Base-by-base conservation (phyloP, 2,113 vertebrate genomes). In the Heterocephalus glaber region DNA sequence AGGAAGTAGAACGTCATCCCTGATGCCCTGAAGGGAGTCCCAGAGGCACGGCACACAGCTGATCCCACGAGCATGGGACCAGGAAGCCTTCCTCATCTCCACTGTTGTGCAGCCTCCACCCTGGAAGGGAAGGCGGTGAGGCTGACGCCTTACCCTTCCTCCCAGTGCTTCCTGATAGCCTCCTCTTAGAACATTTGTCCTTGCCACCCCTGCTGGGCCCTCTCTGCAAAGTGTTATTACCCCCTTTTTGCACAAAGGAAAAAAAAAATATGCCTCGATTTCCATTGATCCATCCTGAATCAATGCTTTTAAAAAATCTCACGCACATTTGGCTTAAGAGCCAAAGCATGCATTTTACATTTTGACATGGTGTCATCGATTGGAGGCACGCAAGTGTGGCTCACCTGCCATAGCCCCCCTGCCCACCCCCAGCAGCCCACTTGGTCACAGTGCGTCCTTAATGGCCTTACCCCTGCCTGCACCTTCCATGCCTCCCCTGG, bases 251-350 rank as follows among this genome's bases (percentile, higher is more conserved):
- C 98, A 98, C 98, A 98, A 98, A 98, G 88, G 3, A 7, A 35
- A 44, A 77, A 70, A 44, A 84, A 79, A 47, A 44, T 98, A 98
- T 96, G 96, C 98, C 98, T 99, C 98, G 98, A 99, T 99, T 99
- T 99, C 98, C 98, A 99, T 99, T 98, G 99, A 99, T 99, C 99
- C 97, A 97, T 98, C 98, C 98, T 63, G 98, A 99, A 99, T 99
- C 99, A 98, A 99, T 99, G 99, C 99, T 99, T 99, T 99, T 99
- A 99, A 99, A 96, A 99, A 99, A 99, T 99, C 99, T 99, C 99
- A 99, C 98, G 98, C 99, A 99, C 99, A 99, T 99, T 99, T 99
- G 99, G 99, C 99, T 99, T 99, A 99, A 99, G 99, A 99, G 99
- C 99, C 99, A 99, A 99, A 99, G 99, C 99, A 99, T 99, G 99